A percentile compares a stretch with the other conserved stretches of the same genome.
phyloP scores from a whole-genome alignment of 2,113 vertebrate genomes.

The Hippocampus abdominalis region DNA sequence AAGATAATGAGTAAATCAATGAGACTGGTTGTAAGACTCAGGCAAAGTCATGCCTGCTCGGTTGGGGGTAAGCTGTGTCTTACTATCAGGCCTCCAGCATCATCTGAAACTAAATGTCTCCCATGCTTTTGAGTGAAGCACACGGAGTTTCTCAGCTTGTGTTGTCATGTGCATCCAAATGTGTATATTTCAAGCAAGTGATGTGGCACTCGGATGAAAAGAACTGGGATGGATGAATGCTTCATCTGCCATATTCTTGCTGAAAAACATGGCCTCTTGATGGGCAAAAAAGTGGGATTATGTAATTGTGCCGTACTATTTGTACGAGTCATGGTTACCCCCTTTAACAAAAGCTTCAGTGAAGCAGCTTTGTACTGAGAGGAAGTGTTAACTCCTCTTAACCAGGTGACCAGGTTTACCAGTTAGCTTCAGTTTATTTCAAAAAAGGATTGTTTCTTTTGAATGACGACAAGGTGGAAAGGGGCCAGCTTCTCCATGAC shows the following conservation, averaged over 20 bases:
- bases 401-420: not conserved
- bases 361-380: not conserved
- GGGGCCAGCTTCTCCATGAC: not conserved
- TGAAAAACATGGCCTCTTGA: conserved; percentile 18
- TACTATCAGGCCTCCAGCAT: conserved; percentile 73
- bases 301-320: not conserved
- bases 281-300: conserved; percentile 12
- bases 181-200: conserved; percentile 10
- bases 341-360: not conserved
- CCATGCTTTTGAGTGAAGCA: conserved; percentile 3
- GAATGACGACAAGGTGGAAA: not conserved
- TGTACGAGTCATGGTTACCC: not conserved
- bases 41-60: conserved; percentile 87
- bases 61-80: conserved; percentile 87
- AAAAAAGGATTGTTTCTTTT: not conserved
- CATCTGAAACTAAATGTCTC: conserved; percentile 28
- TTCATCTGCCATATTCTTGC: conserved; percentile 21
- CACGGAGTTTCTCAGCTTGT: conserved; percentile 14
- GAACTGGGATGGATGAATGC: conserved; percentile 1
- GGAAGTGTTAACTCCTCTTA: not conserved
- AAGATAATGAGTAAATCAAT: conserved; percentile 94
- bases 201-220: conserved; percentile 10
- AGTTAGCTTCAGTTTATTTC: not conserved
- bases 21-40: conserved; percentile 87
- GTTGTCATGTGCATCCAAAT: conserved; percentile 25